Evolutionary conservation across 2,888 invertebrate species (phyloP), one percentile per base, ranked within the genome.

Genomic region (Trissolcus japonicus): DNA sequence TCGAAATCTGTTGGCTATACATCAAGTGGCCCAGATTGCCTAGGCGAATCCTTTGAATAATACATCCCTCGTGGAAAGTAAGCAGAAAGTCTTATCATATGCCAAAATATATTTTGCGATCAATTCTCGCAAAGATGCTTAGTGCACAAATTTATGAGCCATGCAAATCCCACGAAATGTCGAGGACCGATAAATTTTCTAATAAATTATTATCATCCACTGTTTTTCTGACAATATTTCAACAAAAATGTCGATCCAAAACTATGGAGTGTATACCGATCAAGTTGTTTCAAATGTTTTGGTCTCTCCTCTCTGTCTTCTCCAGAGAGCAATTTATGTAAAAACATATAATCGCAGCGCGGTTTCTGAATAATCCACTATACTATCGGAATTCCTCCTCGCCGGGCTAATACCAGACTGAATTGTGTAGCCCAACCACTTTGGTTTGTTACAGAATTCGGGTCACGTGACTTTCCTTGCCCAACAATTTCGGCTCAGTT

Each of bases 41-140:
- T 50, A n/a, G n/a, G 54, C 46, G 51, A 60, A 73, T 73, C 60
- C 51, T 60, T 55, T 73, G 73, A 73, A 73, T 66, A 66, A 66
- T 73, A 57, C 55, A 66, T 73, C 50, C 21, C 59, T 65, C 59
- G 59, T 66, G 25, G 66, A 73, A 72, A 72, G 60, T 65, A 72
- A 65, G 65, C 59, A 40, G 25, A 55, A 41, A 73, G 7, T 55
- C 55, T 73, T 55, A 50, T 66, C 48, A 59, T 54, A 56, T 43
- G 66, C 66, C 54, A 65, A 73, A 73, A 65, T 66, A 35, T 35
- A 66, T 73, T 60, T 40, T 13, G 41, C 14, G 66, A 60, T 73
- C 65, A 60, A 73, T 73, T 21, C 50, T 43, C 48, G 16, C 63
- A 72, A 63, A 53, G 63, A 61, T 50, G 68, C 55, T 55, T 55